Base-by-base conservation (phyloP, 92 coral and sea anemone species). In the Actinostola sp. region DNA sequence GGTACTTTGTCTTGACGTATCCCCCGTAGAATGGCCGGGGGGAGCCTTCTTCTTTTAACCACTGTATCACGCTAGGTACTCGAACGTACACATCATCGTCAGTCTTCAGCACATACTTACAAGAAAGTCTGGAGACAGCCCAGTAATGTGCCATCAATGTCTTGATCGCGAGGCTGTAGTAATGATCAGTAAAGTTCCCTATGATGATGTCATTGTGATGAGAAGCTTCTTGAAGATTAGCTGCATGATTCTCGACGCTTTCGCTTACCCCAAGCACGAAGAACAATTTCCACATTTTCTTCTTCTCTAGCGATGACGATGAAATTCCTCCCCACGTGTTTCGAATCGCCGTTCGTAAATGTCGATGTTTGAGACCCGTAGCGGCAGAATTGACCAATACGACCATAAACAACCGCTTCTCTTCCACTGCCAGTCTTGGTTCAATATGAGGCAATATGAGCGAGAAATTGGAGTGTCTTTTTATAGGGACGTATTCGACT, bases 11-110 rank as follows among this genome's bases (percentile, higher is more conserved):
- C 60, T 53, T 31, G 7, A 34, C 39, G 11, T 36, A 7, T 10
- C 78, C 78, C 1, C 68, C 78, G 23, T 72, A 72, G 11, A 57
- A 72, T 21, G 36, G 57, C 27, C 20, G 55, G 19, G 66, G 67
- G 15, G 33, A 59, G 10, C 16, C 25, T 7, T 27, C 30, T 14
- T 57, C 38, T 20, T 41, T 26, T n/a, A 72, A 57, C 63, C 53
- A 71, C 2, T 57, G 53, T 17, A 71, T 31, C 1, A 58, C 14
- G 16, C 25, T 28, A 1, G 77, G 77, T 21, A 71, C 53, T 3
- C 66, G 49, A 44, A 71, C 77, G 19, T 71, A 71, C 3, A 71
- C 66, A 41, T 57, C 63, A 30, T 57, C 63, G 17, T 57, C 63
- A 4, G 63, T 57, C 63, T 57, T 57, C 39, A 57, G 21, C 19